phyloP scores from a whole-genome alignment of 2,113 vertebrate genomes.

The Ascaphus truei region DNA sequence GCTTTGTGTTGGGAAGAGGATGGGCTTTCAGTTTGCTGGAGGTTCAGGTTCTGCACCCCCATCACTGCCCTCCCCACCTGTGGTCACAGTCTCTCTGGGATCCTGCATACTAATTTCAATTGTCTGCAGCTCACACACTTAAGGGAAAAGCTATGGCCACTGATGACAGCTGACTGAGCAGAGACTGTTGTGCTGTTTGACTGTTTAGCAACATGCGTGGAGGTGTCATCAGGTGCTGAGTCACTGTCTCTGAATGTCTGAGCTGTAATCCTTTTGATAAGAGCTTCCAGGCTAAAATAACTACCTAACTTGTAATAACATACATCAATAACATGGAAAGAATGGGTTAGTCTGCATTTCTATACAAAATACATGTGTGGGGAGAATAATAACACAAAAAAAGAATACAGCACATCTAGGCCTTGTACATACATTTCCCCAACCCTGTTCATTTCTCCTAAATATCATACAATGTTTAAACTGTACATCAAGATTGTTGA shows the following conservation, averaged over 20 bases:
- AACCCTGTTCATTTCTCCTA: too few species aligned
- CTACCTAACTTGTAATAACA: neutral
- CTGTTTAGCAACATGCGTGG: slow-evolving; percentile 1
- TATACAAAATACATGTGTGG: too few species aligned
- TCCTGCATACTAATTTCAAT: neutral
- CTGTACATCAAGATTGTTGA: too few species aligned
- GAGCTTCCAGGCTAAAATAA: slow-evolving; percentile 6
- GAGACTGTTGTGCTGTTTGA: slow-evolving; percentile 4
- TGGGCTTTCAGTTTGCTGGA: too few species aligned
- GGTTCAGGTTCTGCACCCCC: too few species aligned
- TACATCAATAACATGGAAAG: neutral
- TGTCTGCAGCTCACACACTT: neutral
- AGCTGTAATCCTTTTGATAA: slow-evolving; percentile 21
- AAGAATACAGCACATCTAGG: too few species aligned
- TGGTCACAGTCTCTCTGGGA: neutral
- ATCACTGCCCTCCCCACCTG: neutral
- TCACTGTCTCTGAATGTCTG: slow-evolving; percentile 33
- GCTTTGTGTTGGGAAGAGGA: too few species aligned
- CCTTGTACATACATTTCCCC: too few species aligned
- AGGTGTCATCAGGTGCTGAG: slow-evolving; percentile 28
- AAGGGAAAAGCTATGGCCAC: neutral
- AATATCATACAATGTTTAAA: too few species aligned
- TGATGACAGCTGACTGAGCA: slow-evolving; percentile 18
- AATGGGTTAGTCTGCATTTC: too few species aligned
- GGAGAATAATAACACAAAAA: too few species aligned